A percentile compares a stretch with the other conserved stretches of the same genome.
Evolutionary conservation across 2,888 invertebrate species (phyloP).

Genomic region (Aphidius colemani): DNA sequence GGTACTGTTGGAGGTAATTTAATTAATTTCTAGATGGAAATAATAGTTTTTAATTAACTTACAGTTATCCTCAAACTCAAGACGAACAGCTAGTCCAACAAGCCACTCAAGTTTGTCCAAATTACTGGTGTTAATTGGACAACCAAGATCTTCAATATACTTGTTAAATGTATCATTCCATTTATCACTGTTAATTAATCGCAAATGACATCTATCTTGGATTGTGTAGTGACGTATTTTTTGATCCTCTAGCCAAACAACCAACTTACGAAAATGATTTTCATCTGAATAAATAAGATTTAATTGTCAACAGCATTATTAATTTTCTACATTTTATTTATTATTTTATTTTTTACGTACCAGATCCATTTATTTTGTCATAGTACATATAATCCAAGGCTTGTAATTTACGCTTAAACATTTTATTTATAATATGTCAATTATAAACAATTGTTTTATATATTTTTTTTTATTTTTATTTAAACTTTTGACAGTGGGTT

Average conservation of each 20-base stretch:
- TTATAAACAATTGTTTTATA: no score
- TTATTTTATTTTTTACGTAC: slow-evolving; percentile 60
- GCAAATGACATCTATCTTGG: slow-evolving; percentile 76
- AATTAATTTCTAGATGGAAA: slow-evolving; percentile 2
- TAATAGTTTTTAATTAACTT: slow-evolving; percentile 39
- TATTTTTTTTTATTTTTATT: no score
- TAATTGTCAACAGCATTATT: background rate
- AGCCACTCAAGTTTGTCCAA: slow-evolving; percentile 84
- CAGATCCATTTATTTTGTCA: slow-evolving; percentile 71
- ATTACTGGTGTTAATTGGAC: slow-evolving; percentile 69
- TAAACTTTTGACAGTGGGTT: no score
- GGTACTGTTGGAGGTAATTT: slow-evolving; percentile 44
- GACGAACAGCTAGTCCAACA: slow-evolving; percentile 78
- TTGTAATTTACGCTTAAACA: slow-evolving; percentile 78
- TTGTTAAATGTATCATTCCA: slow-evolving; percentile 76
- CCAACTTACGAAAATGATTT: slow-evolving; percentile 76
- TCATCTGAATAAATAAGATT: slow-evolving; percentile 67
- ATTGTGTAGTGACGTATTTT: slow-evolving; percentile 87
- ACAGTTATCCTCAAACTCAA: slow-evolving; percentile 84
- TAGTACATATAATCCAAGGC: slow-evolving; percentile 80
- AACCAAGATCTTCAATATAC: slow-evolving; percentile 77
- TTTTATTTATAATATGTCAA: slow-evolving; percentile 51
- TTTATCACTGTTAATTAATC: slow-evolving; percentile 67
- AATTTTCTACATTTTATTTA: slow-evolving; percentile 9
- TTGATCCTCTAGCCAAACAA: slow-evolving; percentile 92